Evolutionary conservation across 2,113 vertebrate genomes (phyloP).

Genomic region (Xerus inauris): DNA sequence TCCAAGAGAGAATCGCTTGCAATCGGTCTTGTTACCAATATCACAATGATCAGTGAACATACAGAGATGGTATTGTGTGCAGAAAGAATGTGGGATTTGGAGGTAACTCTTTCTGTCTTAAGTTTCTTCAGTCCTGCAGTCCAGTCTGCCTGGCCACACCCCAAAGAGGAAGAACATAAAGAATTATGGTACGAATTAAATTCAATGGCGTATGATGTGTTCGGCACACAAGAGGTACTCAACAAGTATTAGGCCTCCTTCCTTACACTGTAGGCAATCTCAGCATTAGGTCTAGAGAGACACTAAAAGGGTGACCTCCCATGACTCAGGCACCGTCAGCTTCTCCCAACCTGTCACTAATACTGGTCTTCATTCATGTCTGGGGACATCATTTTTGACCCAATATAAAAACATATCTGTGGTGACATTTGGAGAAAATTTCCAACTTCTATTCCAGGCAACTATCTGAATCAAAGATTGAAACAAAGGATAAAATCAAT

Average conservation of each 20-base stretch:
- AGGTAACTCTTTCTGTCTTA: not conserved
- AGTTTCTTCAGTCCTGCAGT: not conserved
- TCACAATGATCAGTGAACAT: not conserved
- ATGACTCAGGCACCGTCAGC: not conserved
- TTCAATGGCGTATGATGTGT: no score
- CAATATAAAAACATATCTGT: not conserved
- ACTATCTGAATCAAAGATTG: not conserved
- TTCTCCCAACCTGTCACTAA: not conserved
- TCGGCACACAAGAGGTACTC: not conserved
- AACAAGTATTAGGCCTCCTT: not conserved
- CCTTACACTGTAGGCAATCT: not conserved
- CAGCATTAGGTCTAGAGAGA: not conserved
- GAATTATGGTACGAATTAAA: not conserved
- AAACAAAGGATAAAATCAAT: constrained; percentile 33
- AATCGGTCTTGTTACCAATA: not conserved
- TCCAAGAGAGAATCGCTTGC: not conserved
- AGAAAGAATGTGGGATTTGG: not conserved
- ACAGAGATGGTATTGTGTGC: not conserved
- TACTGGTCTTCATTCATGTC: not conserved
- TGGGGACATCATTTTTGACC: not conserved
- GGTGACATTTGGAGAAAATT: not conserved
- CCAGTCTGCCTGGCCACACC: not conserved
- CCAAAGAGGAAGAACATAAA: not conserved
- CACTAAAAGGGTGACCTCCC: not conserved
- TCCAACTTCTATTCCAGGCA: not conserved